phyloP scores from a whole-genome alignment of 1,140 invertebrate species.

The Ericerus pela region DNA sequence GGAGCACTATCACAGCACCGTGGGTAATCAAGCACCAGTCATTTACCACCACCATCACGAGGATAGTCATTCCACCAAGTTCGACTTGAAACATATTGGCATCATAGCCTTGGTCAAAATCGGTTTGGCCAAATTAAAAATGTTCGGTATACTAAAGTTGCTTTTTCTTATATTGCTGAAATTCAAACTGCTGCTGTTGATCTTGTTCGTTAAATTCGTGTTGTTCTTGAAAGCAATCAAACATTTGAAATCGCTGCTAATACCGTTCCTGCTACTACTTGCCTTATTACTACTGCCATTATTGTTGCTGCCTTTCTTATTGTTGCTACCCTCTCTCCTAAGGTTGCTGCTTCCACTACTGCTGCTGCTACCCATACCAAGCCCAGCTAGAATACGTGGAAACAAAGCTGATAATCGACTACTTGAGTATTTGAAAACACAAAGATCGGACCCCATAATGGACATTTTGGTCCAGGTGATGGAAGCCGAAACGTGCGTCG shows the following conservation, averaged over 20 bases:
- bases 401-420: too few species aligned
- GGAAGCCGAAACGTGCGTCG: conserved; percentile 16
- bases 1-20: neutral
- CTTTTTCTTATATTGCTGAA: conserved; percentile 14
- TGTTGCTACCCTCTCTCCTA: neutral
- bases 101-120: conserved; percentile 16
- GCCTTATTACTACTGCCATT: conserved; percentile 4
- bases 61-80: neutral
- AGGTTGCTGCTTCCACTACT: too few species aligned
- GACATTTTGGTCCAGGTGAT: conserved; percentile 7
- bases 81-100: conserved; percentile 15
- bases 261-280: conserved; percentile 4
- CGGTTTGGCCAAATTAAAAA: conserved; percentile 13
- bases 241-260: conserved; percentile 6
- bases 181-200: conserved; percentile 13
- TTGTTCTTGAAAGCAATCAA: conserved; percentile 14
- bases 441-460: neutral
- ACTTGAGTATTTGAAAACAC: too few species aligned
- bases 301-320: neutral
- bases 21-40: neutral
- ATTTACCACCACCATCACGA: neutral
- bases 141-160: conserved; percentile 16
- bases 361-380: too few species aligned
- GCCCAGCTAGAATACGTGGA: too few species aligned
- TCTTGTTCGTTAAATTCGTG: conserved; percentile 5